Percentiles rank a stretch among this genome's conserved stretches.
These are phyloP conservation scores for Clamator glandarius DNA, from an alignment of 2,797 vertebrate species.

Conservation along the genomic window DNA sequence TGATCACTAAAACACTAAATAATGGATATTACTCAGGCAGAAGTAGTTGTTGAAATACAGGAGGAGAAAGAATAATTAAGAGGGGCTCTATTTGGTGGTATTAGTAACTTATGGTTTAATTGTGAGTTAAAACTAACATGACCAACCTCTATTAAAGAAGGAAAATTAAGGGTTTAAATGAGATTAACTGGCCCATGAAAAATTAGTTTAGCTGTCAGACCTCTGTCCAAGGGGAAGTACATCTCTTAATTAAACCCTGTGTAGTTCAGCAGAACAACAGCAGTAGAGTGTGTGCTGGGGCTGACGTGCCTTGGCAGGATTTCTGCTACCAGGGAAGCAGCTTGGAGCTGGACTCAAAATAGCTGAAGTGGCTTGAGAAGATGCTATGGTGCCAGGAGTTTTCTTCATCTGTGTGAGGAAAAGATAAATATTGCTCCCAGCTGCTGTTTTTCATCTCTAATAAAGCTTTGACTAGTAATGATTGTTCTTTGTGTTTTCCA, in stretches of 20 bases:
- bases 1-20: background rate
- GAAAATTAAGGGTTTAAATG: constrained; percentile 7
- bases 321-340: background rate
- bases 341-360: background rate
- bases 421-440: constrained; percentile 11
- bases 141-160: background rate
- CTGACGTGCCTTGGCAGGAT: background rate
- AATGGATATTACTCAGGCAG: background rate
- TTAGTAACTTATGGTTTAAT: background rate
- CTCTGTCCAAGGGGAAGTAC: background rate
- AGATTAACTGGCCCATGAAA: background rate
- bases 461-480: background rate
- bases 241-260: background rate
- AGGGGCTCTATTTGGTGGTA: background rate
- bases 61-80: background rate
- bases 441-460: constrained; percentile 12
- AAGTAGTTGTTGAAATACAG: background rate
- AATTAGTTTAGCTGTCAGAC: background rate
- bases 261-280: background rate
- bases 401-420: background rate
- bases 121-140: background rate
- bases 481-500: background rate
- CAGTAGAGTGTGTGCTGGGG: background rate
- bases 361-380: background rate
- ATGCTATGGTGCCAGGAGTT: background rate